phyloP scores from a whole-genome alignment of 1,140 invertebrate genomes.

The Aphis gossypii region DNA sequence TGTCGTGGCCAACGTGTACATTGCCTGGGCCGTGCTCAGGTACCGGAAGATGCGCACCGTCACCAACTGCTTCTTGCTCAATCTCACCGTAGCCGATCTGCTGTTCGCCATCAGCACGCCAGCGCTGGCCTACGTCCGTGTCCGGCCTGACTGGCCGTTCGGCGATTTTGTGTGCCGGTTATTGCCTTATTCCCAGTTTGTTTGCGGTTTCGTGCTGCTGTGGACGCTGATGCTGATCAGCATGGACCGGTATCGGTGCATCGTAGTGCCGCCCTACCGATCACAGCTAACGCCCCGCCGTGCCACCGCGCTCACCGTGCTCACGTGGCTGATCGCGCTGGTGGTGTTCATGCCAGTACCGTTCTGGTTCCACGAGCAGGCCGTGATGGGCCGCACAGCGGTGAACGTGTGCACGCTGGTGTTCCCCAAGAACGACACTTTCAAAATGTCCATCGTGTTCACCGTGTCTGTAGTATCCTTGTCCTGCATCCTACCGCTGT shows the following conservation, averaged over 20 bases:
- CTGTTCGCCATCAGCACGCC: slow-evolving; percentile 69
- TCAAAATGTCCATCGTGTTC: slow-evolving; percentile 68
- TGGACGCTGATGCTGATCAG: slow-evolving; percentile 71
- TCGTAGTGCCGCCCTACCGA: slow-evolving; percentile 69
- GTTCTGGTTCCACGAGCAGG: slow-evolving; percentile 67
- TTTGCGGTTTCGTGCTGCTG: slow-evolving; percentile 70
- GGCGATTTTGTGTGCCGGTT: slow-evolving; percentile 68
- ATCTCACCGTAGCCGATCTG: slow-evolving; percentile 74
- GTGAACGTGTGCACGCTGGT: slow-evolving; percentile 68
- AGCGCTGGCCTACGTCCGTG: slow-evolving; percentile 67
- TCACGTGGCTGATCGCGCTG: slow-evolving; percentile 67
- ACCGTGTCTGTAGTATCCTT: slow-evolving; percentile 67
- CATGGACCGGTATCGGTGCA: slow-evolving; percentile 69
- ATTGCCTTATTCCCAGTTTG: slow-evolving; percentile 70
- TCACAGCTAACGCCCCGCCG: slow-evolving; percentile 66
- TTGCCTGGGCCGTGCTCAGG: slow-evolving; percentile 65
- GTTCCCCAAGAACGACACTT: slow-evolving; percentile 66
- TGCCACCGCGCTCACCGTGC: slow-evolving; percentile 64
- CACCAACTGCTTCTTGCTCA: slow-evolving; percentile 78
- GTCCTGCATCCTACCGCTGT: slow-evolving; percentile 69
- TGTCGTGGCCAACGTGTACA: slow-evolving; percentile 65
- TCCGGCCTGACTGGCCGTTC: slow-evolving; percentile 67
- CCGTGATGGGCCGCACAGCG: slow-evolving; percentile 8
- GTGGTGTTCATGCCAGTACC: slow-evolving; percentile 67
- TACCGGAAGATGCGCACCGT: slow-evolving; percentile 77